Base-by-base conservation (phyloP, 1,140 invertebrate species). In the Drosophila melanica region DNA sequence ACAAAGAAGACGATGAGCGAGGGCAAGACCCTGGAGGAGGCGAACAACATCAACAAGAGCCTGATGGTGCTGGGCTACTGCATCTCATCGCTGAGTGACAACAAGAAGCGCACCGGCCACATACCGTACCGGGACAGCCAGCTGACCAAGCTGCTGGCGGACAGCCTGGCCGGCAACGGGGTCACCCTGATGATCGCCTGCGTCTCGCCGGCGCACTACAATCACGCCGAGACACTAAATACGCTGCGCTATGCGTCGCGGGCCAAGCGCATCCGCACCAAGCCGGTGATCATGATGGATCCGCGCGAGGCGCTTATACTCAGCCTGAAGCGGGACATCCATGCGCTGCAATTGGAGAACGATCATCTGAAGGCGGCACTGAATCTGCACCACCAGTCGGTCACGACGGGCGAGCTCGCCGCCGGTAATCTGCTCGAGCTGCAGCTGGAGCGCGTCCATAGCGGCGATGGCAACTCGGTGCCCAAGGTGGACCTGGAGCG, bases 11-110 rank as follows among this genome's bases (percentile, higher is more conserved):
- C 98, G 0, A 95, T 97, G 63, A 98, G 97, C 79, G 96, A 96
- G 79, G 97, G 97, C 1, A 98, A 97, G 90, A 98, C 96, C 0
- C 92, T 98, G 55, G 96, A 97, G 90, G 98, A 99, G 92, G 98
- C 98, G 0, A 98, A 98, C 90, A 98, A 98, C 90, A 99, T 99
- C 68, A 99, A 99, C 91, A 97, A 99, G 81, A 99, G 98, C 79
- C 93, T 98, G 0, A 98, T 99, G 94, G 98, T 99, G 2, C 93
- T 99, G 70, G 96, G 98, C 35, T 99, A 99, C 89, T 99, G 98
- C 81, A 98, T 98, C 90, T 95, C 97, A 10, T 97, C 97, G 30
- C 90, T 98, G 53, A 98, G 97, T 73, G 97, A 98, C 91, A 93
- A 94, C 1, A 97, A 96, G 79, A 96, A 96, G 74, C 95, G 96